Evolutionary conservation across 2,888 invertebrate genomes (phyloP).

Genomic region (Cheilosia variabilis): DNA sequence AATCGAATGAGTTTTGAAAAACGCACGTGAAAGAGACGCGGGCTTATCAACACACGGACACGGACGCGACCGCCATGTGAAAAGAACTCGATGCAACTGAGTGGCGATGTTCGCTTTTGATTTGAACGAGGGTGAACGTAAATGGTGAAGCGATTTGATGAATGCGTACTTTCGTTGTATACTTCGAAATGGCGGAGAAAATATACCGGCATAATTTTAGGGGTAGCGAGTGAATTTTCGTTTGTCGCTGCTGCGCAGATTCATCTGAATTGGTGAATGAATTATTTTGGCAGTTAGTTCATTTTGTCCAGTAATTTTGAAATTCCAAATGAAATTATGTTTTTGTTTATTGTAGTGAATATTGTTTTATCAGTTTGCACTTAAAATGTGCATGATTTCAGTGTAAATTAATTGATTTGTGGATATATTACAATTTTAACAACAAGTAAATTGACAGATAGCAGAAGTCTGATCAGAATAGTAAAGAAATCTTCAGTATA

Average conservation of each 20-base stretch:
- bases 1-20: constrained; percentile 62
- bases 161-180: constrained; percentile 50
- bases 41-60: constrained; percentile 45
- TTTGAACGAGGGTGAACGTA: constrained; percentile 18
- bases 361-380: too few relatives aligned
- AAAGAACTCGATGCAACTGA: constrained; percentile 72
- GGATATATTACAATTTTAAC: too few relatives aligned
- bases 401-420: too few relatives aligned
- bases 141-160: background rate
- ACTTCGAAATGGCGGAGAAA: constrained; percentile 38
- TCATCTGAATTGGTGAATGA: background rate
- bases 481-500: too few relatives aligned
- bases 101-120: constrained; percentile 39
- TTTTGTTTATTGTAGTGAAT: too few relatives aligned
- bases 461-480: too few relatives aligned
- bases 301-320: background rate
- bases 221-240: background rate
- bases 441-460: too few relatives aligned
- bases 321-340: background rate
- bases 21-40: constrained; percentile 64
- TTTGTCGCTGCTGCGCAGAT: constrained; percentile 2
- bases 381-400: too few relatives aligned
- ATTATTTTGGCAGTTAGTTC: background rate
- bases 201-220: constrained; percentile 12
- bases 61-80: constrained; percentile 56